Base-by-base conservation (phyloP, 1,140 invertebrate species). In the Venustaconcha ellipsiformis region DNA sequence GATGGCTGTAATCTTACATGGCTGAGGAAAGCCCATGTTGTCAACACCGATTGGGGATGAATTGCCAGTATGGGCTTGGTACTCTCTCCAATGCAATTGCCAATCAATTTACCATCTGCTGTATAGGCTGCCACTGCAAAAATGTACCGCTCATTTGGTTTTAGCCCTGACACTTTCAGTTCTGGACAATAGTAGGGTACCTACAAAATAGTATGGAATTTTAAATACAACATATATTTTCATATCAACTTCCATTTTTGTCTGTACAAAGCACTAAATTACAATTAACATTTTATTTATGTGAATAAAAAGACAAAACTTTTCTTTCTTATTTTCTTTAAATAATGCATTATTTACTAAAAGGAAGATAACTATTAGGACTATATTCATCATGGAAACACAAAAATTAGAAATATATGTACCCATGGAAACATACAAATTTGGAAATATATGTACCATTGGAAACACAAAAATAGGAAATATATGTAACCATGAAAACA, bases 71-170 rank as follows among this genome's bases (percentile, higher is more conserved):
- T 84, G 18, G 89, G 87, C 74, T 84, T 84, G 18, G 86, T 87
- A 30, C 86, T 88, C 55, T 89, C 86, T 60, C 89, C 89, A n/a
- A 90, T 78, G 14, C 80, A 70, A 23, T 84, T 85, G 14, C 88
- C 88, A 57, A 90, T 89, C 37, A 90, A 72, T 66, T 87, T 83
- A 55, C 89, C 89, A 37, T 89, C 86, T 14, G 75, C 70, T 14
- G 87, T 88, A 77, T 90, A 90, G 14, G 89, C 89, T 70, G 85
- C 88, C 17, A 90, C 85, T 64, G 88, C 89, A 85, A 90, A 90
- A 12, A 90, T 78, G 72, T 90, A 90, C 48, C 83, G 80, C 74
- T 88, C 82, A 71, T 89, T 83, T 15, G 86, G 84, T 37, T 72
- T 80, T 5, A 90, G 80, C 30, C 87, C 87, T 1, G 83, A 78